Conservation (phyloP, 2,113 vertebrate species). For the Nothobranchius kuhntae region DNA sequence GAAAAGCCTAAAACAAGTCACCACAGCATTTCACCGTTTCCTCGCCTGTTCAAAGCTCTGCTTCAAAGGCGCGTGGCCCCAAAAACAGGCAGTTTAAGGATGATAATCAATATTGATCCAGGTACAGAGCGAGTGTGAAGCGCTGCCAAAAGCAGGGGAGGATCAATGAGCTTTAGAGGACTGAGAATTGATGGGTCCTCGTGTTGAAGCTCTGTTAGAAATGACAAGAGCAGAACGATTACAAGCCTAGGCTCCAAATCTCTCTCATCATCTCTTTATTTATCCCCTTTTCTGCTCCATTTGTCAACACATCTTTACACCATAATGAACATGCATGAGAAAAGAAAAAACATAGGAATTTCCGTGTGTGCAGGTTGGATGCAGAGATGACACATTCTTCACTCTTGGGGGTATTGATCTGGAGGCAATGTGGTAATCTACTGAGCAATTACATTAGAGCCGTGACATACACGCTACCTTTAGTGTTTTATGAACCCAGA, state of each 20-base stretch:
- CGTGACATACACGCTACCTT: slow-evolving; percentile 44
- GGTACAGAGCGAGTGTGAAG: slow-evolving; percentile 49
- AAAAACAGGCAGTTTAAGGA: slow-evolving; percentile 63
- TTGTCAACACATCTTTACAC: slow-evolving; percentile 7
- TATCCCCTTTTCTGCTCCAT: neutral
- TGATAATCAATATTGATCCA: slow-evolving; percentile 78
- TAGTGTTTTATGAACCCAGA: slow-evolving; percentile 34
- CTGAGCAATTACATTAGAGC: slow-evolving; percentile 58
- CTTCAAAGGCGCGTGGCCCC: slow-evolving; percentile 15
- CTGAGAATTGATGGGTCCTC: slow-evolving; percentile 50
- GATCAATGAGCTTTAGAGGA: slow-evolving; percentile 72
- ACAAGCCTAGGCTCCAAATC: slow-evolving; percentile 17
- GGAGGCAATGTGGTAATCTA: slow-evolving; percentile 60
- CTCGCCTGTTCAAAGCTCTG: neutral
- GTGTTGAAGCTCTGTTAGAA: slow-evolving; percentile 23
- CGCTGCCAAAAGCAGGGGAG: slow-evolving; percentile 6
- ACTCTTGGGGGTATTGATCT: slow-evolving; percentile 55
- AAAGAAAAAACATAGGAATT: slow-evolving; percentile 14
- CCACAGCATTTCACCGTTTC: neutral
- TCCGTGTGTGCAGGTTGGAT: neutral
- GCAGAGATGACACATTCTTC: slow-evolving; percentile 46
- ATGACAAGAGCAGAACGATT: slow-evolving; percentile 46
- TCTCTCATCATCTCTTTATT: slow-evolving; percentile 28
- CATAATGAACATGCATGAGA: slow-evolving; percentile 23
- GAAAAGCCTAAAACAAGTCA: neutral